Base-by-base conservation (phyloP, 2,797 vertebrate genomes). In the Ataeniobius toweri region DNA sequence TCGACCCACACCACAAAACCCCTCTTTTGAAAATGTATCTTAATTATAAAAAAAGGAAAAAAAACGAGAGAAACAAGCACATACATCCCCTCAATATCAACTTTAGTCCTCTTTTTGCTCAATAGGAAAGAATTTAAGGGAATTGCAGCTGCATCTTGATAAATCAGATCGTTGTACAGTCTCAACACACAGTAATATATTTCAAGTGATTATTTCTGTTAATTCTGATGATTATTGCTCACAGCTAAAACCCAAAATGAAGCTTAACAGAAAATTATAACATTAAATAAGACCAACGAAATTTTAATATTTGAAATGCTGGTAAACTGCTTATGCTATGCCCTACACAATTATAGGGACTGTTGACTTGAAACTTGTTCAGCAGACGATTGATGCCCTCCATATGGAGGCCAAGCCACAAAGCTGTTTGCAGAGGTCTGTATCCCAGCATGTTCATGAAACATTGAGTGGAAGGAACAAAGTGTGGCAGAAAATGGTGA, bases 81-180 rank as follows among this genome's bases (percentile, higher is more conserved):
- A 83, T 3, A 44, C 79, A 79, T 1, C 50, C 53, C 76, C 76
- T 41, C 63, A 1, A 86, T 93, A 93, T 92, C 92, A 94, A 95
- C 92, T 92, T 94, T 91, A 93, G 91, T 93, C 83, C 84, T 81
- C 85, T 83, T 83, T 78, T 81, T 85, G 79, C 84, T 87, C 85
- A 83, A 89, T 83, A 83, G 31, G 31, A 61, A 31, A 3, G 3
- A 18, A 61, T 31, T 89, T 67, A n/a, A 24, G 22, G 24, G 1
- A 41, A 41, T 63, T 36, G 22, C 63, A 44, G 18, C 20, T 9
- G 9, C 8, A 31, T 31, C 12, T 67, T 67, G 39, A 67, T 24
- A 41, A 67, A 67, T 67, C 36, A 12, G 20, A 6, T 67, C 41
- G 65, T 44, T 67, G 51, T 22, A 22, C 53, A 55, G 53, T 6